Conservation (phyloP, 2,888 invertebrate genomes). For the Trisateles emortualis region DNA sequence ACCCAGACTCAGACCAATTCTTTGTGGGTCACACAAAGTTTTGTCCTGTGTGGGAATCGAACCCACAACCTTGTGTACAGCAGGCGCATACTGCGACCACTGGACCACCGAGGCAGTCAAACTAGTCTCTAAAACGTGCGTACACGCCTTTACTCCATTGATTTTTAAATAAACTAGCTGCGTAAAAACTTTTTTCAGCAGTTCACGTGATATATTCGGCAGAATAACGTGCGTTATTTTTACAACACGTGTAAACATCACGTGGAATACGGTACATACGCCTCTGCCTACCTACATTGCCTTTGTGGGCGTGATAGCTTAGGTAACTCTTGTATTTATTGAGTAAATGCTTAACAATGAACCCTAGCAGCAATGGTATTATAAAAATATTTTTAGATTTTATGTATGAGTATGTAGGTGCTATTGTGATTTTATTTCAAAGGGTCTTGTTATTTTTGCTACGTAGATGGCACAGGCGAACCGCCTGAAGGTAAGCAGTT, state of each 20-base stretch:
- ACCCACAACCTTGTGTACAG: too few relatives aligned
- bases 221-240: conserved; percentile 1
- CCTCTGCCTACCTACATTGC: neutral
- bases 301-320: neutral
- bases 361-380: neutral
- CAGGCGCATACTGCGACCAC: too few relatives aligned
- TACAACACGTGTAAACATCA: conserved; percentile 1
- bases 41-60: too few relatives aligned
- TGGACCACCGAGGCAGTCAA: too few relatives aligned
- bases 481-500: too few relatives aligned
- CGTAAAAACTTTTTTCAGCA: neutral
- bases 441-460: too few relatives aligned
- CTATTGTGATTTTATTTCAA: too few relatives aligned
- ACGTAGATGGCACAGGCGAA: too few relatives aligned
- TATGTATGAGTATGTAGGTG: neutral
- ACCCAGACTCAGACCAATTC: too few relatives aligned
- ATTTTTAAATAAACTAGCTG: neutral
- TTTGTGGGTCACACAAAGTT: too few relatives aligned
- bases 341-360: neutral
- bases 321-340: neutral
- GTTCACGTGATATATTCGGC: neutral
- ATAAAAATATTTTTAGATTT: too few relatives aligned
- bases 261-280: neutral
- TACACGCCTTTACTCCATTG: neutral
- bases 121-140: too few relatives aligned